A percentile compares a stretch with the other conserved stretches of the same genome.
phyloP scores from a whole-genome alignment of 2,888 invertebrate species.

The Nemapogon koenigi region DNA sequence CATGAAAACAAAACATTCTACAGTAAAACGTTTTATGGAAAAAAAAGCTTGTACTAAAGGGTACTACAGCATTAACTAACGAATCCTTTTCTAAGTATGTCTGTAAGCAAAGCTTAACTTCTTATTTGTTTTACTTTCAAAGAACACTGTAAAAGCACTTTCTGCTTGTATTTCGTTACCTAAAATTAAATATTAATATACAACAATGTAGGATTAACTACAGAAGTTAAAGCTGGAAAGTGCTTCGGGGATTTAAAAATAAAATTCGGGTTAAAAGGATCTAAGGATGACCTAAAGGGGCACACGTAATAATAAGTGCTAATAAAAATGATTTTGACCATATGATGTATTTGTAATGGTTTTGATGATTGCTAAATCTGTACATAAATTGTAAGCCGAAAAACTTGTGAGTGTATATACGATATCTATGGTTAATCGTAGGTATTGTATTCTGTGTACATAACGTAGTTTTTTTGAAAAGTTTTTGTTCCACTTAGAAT shows the following conservation, averaged over 20 bases:
- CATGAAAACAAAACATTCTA: constrained; percentile 40
- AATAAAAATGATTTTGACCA: constrained; percentile 24
- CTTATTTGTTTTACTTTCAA: constrained; percentile 20
- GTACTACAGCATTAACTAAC: constrained; percentile 35
- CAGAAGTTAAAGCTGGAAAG: constrained; percentile 4
- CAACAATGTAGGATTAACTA: not conserved
- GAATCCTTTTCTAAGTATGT: constrained; percentile 31
- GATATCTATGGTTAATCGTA: constrained; percentile 58
- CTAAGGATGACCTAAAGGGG: constrained; percentile 28
- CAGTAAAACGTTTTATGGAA: too few species aligned
- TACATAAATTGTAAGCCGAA: constrained; percentile 41
- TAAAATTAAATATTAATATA: constrained; percentile 1
- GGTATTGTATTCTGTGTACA: constrained; percentile 1
- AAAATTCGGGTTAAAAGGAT: constrained; percentile 11
- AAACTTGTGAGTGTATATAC: constrained; percentile 44
- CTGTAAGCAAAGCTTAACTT: constrained; percentile 52
- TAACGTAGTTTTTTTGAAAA: too few species aligned
- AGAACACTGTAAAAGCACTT: constrained; percentile 7
- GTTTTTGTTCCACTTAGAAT: too few species aligned
- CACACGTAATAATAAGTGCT: constrained; percentile 28
- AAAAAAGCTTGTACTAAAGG: too few species aligned
- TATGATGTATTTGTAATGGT: constrained; percentile 22
- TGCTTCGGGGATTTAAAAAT: constrained; percentile 14
- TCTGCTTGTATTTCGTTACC: constrained; percentile 2
- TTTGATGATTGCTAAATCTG: constrained; percentile 27